Evolutionary conservation across 92 coral and sea anemone species (phyloP).

Genomic region (Heteractis magnifica): DNA sequence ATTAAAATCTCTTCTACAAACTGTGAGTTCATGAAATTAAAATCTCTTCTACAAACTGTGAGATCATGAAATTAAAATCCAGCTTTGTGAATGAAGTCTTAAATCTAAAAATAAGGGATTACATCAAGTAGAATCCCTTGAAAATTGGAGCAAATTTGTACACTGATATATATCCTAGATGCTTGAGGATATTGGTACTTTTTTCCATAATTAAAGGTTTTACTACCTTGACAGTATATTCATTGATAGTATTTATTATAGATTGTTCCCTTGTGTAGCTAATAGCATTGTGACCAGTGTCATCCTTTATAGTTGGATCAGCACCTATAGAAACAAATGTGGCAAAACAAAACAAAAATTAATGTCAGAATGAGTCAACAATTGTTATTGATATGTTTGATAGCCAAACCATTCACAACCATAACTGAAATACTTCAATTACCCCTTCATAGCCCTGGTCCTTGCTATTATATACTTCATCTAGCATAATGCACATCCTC

Average conservation of each 20-base stretch:
- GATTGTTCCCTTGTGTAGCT: conserved; percentile 74
- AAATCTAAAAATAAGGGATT: neutral
- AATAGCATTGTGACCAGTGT: conserved; percentile 68
- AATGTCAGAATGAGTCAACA: no score
- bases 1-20: conserved; percentile 51
- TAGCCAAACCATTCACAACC: neutral
- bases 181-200: no score
- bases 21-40: conserved; percentile 19
- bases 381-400: neutral
- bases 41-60: conserved; percentile 64
- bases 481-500: neutral
- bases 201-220: neutral
- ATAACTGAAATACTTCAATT: neutral
- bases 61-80: neutral
- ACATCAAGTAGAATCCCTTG: no score
- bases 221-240: conserved; percentile 51
- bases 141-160: no score
- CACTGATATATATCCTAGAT: neutral
- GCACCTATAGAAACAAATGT: conserved; percentile 52
- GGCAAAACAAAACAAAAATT: neutral
- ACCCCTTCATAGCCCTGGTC: neutral
- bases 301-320: conserved; percentile 89
- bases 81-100: neutral
- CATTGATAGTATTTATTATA: conserved; percentile 59
- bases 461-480: neutral